Percentiles rank a stretch among this genome's conserved stretches.
Conservation (phyloP, 2,888 invertebrate species). For the Oxycera nigricornis region DNA sequence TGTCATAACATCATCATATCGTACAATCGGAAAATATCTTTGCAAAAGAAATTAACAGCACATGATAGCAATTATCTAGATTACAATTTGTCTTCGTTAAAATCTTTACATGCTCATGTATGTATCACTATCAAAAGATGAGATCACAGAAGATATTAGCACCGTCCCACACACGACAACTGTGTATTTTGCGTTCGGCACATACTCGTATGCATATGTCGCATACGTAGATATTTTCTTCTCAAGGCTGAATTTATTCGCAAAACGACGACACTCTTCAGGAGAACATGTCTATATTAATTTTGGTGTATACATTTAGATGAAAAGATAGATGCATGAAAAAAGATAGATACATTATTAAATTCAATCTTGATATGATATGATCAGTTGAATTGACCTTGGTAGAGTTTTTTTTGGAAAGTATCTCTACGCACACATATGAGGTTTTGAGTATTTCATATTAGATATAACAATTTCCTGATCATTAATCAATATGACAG, state of each 20-base stretch:
- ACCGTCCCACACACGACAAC: neutral
- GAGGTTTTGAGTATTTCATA: too few species aligned
- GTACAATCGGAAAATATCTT: neutral
- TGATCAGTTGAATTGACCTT: too few species aligned
- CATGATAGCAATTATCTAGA: slow-evolving; percentile 2
- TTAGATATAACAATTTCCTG: too few species aligned
- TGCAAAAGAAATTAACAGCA: neutral
- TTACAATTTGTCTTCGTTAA: neutral
- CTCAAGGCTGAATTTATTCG: neutral
- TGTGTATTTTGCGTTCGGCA: too few species aligned
- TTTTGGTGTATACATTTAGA: neutral
- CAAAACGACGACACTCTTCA: neutral
- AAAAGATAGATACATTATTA: too few species aligned
- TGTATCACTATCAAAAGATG: neutral
- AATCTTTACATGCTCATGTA: neutral
- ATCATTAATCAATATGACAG: too few species aligned
- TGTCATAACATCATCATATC: neutral
- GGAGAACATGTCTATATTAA: neutral
- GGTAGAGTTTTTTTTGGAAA: too few species aligned
- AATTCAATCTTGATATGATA: too few species aligned
- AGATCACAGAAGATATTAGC: neutral
- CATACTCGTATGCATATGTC: too few species aligned
- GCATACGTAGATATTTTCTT: neutral
- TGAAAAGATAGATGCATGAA: too few species aligned
- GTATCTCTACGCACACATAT: too few species aligned